A percentile compares a stretch with the other conserved stretches of the same genome.
phyloP scores from a whole-genome alignment of 2,888 invertebrate species.

The Escarpia spicata region DNA sequence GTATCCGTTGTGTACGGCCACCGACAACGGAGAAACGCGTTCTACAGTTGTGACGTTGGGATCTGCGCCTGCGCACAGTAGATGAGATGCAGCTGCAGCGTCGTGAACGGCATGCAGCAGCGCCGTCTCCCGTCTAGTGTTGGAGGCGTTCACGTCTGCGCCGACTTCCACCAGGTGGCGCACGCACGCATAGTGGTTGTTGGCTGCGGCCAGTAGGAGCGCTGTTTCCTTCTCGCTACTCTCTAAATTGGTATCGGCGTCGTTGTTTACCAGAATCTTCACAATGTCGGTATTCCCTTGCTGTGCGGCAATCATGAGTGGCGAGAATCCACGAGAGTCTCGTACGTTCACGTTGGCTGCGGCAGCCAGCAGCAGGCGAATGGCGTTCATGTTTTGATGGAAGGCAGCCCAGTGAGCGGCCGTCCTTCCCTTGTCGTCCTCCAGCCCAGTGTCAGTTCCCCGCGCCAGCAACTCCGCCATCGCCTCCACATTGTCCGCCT shows the following conservation, averaged over 20 bases:
- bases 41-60: slow-evolving; percentile 23
- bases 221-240: slow-evolving; percentile 6
- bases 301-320: slow-evolving; percentile 31
- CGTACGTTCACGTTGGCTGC: not conserved
- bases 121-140: slow-evolving; percentile 18
- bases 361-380: not conserved
- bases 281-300: slow-evolving; percentile 21
- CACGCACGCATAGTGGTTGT: slow-evolving; percentile 18
- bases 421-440: not conserved
- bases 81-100: not conserved
- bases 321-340: not conserved
- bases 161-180: slow-evolving; percentile 25
- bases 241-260: slow-evolving; percentile 20
- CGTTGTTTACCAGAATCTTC: slow-evolving; percentile 27
- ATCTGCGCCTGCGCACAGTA: slow-evolving; percentile 30
- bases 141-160: slow-evolving; percentile 25
- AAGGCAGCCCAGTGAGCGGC: not conserved
- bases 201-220: slow-evolving; percentile 26
- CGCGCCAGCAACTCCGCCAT: slow-evolving; percentile 19
- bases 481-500: not conserved
- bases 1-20: slow-evolving; percentile 4
- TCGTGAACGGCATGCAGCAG: slow-evolving; percentile 25
- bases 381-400: not conserved
- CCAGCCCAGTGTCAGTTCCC: slow-evolving; percentile 20
- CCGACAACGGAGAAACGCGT: not conserved